Conservation (phyloP, 2,113 vertebrate genomes). For the Alethe diademata region DNA sequence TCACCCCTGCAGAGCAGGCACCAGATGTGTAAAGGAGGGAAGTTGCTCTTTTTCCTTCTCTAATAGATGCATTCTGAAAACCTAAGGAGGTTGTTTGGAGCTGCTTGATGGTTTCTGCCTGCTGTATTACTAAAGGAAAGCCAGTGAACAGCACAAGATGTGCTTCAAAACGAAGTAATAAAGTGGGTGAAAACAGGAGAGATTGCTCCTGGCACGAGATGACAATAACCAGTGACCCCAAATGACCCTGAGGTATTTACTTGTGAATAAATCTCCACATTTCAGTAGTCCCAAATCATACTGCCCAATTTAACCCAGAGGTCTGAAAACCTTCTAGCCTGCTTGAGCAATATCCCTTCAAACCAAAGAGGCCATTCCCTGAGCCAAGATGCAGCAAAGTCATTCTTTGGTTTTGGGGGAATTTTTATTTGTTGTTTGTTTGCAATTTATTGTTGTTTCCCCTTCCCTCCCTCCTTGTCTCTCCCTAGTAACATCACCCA, state of each 20-base stretch:
- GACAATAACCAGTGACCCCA: not conserved
- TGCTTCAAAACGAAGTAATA: not conserved
- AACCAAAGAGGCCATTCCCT: not conserved
- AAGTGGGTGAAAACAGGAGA: not conserved
- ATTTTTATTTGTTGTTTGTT: too few species aligned
- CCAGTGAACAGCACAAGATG: not conserved
- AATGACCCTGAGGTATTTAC: not conserved
- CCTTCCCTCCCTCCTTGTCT: not conserved
- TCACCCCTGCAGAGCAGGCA: not conserved
- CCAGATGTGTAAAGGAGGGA: conserved; percentile 1
- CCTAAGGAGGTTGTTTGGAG: not conserved
- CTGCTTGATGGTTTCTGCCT: not conserved
- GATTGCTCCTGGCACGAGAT: not conserved
- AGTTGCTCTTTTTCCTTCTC: not conserved
- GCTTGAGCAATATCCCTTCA: not conserved
- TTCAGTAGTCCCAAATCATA: not conserved
- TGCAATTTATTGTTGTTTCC: not conserved
- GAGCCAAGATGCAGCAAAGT: not conserved
- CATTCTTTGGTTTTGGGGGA: not conserved
- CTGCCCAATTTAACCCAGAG: not conserved
- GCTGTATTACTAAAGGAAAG: not conserved
- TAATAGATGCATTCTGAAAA: not conserved
- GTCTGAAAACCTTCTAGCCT: not conserved
- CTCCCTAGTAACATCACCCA: accelerated
- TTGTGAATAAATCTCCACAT: not conserved